Base-by-base conservation (phyloP, 1,140 invertebrate species). In the Coptotermes formosanus region DNA sequence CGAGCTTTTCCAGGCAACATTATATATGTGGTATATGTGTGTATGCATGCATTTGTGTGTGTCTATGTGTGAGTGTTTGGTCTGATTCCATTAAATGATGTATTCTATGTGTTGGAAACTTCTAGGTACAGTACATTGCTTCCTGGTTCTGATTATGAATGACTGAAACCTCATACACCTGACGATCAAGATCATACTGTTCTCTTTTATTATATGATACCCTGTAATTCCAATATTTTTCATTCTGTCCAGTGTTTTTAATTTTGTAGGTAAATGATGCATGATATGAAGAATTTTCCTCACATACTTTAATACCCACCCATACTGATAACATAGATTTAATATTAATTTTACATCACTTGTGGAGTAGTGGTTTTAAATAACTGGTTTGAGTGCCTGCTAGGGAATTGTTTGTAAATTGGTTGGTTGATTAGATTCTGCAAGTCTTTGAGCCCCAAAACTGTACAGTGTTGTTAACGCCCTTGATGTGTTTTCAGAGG, bases 261-360 rank as follows among this genome's bases (percentile, higher is more conserved):
- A 25, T 75, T 75, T 30, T 30, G 0, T 75, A 75, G 25, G 30
- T 75, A 75, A n/a, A 75, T n/a, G 7, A 30, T 75, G 64, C 25
- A 75, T 6, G n/a, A 75, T 30, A 75, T 75, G 64, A 75, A 75
- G n/a, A 75, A 75, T 75, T n/a, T 75, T 75, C n/a, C 64, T n/a
- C 64, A 75, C n/a, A 30, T 30, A 30, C 0, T 6, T 75, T 75
- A n/a, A 30, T 30, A n/a, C 64, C 64, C 64, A 75, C n/a, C 64
- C n/a, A 30, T 75, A 55, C 19, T 55, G 52, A 55, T 55, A 55
- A 4, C 19, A 19, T 55, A 75, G 64, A 75, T 88, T 89, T 89
- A 89, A 86, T 89, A 87, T 89, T 88, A 89, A 89, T 89, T 89
- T 55, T 55, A 55, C 52, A 55, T 55, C 0, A 55, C 2, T 55